Evolutionary conservation across 2,888 invertebrate genomes (phyloP).

Genomic region (Ptychoptera albimana): DNA sequence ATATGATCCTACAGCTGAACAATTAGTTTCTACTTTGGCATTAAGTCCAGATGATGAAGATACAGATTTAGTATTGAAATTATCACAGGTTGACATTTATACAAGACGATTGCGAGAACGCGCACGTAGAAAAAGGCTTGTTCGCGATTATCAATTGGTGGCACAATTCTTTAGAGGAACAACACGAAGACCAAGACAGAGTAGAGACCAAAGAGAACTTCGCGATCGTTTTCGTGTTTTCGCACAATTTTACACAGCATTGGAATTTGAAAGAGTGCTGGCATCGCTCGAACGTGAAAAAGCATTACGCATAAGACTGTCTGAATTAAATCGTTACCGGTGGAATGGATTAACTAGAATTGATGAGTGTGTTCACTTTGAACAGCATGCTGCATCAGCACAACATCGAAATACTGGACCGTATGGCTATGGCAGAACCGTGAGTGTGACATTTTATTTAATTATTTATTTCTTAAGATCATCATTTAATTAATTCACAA

Average conservation of each 20-base stretch:
- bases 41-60: conserved; percentile 79
- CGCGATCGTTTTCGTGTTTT: conserved; percentile 72
- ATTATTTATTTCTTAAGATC: not conserved
- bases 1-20: conserved; percentile 84
- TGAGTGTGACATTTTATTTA: conserved; percentile 16
- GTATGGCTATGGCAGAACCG: conserved; percentile 30
- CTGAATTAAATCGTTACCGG: conserved; percentile 69
- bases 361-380: conserved; percentile 78
- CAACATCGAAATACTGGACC: conserved; percentile 35
- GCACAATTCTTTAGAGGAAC: conserved; percentile 62
- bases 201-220: conserved; percentile 40
- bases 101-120: conserved; percentile 68
- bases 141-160: conserved; percentile 79
- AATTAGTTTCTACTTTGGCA: conserved; percentile 69
- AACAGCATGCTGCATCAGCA: conserved; percentile 54
- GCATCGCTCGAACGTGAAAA: conserved; percentile 68
- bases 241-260: conserved; percentile 74
- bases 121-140: conserved; percentile 74
- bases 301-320: conserved; percentile 65
- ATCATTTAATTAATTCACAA: not conserved
- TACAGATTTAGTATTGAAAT: conserved; percentile 73
- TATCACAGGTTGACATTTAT: conserved; percentile 88
- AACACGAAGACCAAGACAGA: conserved; percentile 28
- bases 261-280: conserved; percentile 67
- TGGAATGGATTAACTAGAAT: conserved; percentile 70